Evolutionary conservation across 2,113 vertebrate genomes (phyloP), one percentile per base, ranked within the genome.

Genomic region (Plotosus lineatus): DNA sequence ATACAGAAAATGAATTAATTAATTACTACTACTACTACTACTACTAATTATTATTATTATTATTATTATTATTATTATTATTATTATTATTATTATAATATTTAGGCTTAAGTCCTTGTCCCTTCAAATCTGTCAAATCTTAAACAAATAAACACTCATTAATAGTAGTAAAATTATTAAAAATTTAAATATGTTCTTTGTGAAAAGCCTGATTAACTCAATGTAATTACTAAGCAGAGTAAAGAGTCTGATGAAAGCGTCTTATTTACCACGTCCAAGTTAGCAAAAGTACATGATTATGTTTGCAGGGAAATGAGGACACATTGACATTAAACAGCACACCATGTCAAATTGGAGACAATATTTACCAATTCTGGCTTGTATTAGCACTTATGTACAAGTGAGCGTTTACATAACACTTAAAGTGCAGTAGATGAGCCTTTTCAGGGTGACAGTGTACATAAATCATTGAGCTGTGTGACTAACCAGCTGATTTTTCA

Each of bases 151-250:
- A 66, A 78, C 23, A 26, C 31, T 53, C 38, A 66, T 66, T 51
- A 26, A 53, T 26, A 15, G 17, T 14, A 71, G 15, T 11, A 28
- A 69, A 46, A 46, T 69, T 26, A 28, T 44, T 14, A 15, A 44
- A 46, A 5, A 15, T 68, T 75, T 17, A 63, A 65, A 48, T 31
- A 15, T 26, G 26, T 66, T 75, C 21, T 55, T 58, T 63, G 46
- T 79, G 72, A 75, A 78, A 76, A 61, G 78, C 31, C 23, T 61
- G 82, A 80, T 76, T 72, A 76, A 36, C 40, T 50, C 36, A 60
- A 31, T 44, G 17, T 61, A 80, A 80, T 66, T 71, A 79, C 17
- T 31, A 26, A 56, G 56, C 61, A 46, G 50, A 38, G 8, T 28
- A 38, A 71, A 33, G 51, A 79, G 44, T 51, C n/a, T 48, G 12